phyloP scores from a whole-genome alignment of 2,888 invertebrate species.

The Camponotus fellah region DNA sequence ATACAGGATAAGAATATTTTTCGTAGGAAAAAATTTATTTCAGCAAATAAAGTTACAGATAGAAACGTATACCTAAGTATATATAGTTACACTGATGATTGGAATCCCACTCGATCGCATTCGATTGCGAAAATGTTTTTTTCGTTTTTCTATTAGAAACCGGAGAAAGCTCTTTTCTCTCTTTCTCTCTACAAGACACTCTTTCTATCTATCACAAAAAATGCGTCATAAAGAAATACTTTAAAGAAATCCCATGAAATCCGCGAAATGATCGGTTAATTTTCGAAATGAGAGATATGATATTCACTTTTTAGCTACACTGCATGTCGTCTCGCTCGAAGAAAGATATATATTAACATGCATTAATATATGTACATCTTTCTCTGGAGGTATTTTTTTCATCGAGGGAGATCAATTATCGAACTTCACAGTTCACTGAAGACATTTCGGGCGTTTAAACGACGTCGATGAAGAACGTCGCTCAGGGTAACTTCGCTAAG shows the following conservation, averaged over 20 bases:
- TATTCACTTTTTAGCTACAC: slow-evolving; percentile 19
- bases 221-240: too few species aligned
- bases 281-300: slow-evolving; percentile 10
- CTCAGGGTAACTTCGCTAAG: neutral
- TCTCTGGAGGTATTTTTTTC: neutral
- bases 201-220: neutral
- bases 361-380: slow-evolving; percentile 9
- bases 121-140: slow-evolving; percentile 32
- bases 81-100: slow-evolving; percentile 23
- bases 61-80: slow-evolving; percentile 50
- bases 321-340: neutral
- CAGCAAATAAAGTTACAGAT: slow-evolving; percentile 43
- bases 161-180: slow-evolving; percentile 14
- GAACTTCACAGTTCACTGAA: slow-evolving; percentile 14
- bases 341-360: slow-evolving; percentile 22
- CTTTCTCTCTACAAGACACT: neutral
- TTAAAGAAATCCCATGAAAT: neutral
- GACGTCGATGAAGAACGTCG: slow-evolving; percentile 41
- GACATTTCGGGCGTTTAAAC: neutral
- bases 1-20: neutral
- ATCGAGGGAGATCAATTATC: neutral
- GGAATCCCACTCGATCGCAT: slow-evolving; percentile 36
- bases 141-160: neutral
- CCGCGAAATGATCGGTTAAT: neutral
- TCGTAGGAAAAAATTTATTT: slow-evolving; percentile 71